A percentile compares a stretch with the other conserved stretches of the same genome.
Evolutionary conservation across 1,140 invertebrate species (phyloP).

Genomic region (Wiebesia pumilae): DNA sequence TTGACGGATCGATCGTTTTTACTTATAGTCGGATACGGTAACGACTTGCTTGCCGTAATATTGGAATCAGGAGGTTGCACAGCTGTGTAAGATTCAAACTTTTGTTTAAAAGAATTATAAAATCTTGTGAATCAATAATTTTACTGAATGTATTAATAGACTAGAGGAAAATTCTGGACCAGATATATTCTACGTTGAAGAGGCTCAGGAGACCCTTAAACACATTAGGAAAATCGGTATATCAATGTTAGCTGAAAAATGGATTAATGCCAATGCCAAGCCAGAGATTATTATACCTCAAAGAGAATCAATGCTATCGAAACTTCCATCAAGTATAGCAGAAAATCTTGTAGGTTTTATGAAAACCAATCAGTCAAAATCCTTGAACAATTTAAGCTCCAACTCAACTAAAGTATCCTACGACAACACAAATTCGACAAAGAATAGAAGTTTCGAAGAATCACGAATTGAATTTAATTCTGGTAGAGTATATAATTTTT

Average conservation of each 20-base stretch:
- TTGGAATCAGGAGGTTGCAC: slow-evolving; percentile 82
- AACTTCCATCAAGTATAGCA: slow-evolving; percentile 62
- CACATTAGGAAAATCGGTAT: slow-evolving; percentile 82
- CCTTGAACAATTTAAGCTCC: slow-evolving; percentile 46
- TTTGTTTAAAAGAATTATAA: background rate
- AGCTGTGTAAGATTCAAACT: slow-evolving; percentile 66
- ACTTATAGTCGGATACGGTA: slow-evolving; percentile 82
- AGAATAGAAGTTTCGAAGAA: slow-evolving; percentile 77
- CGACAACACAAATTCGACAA: slow-evolving; percentile 77
- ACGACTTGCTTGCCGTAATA: slow-evolving; percentile 82
- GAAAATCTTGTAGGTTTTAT: slow-evolving; percentile 73
- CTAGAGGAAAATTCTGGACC: slow-evolving; percentile 74
- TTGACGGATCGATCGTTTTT: slow-evolving; percentile 80
- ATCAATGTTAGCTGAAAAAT: slow-evolving; percentile 78
- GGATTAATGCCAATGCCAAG: slow-evolving; percentile 77
- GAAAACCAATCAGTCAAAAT: slow-evolving; percentile 63
- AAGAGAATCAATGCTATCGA: slow-evolving; percentile 57
- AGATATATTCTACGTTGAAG: slow-evolving; percentile 80
- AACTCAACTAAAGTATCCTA: slow-evolving; percentile 64
- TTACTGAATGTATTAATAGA: slow-evolving; percentile 55
- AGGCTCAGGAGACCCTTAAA: slow-evolving; percentile 81
- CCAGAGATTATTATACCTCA: slow-evolving; percentile 70
- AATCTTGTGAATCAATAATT: background rate
- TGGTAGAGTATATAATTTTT: slow-evolving; percentile 55
- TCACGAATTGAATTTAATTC: slow-evolving; percentile 56